Percentiles rank a stretch among this genome's conserved stretches.
These are phyloP conservation scores for Torymus tubicola DNA, from an alignment of 2,888 invertebrate genomes.

Conservation along the genomic window DNA sequence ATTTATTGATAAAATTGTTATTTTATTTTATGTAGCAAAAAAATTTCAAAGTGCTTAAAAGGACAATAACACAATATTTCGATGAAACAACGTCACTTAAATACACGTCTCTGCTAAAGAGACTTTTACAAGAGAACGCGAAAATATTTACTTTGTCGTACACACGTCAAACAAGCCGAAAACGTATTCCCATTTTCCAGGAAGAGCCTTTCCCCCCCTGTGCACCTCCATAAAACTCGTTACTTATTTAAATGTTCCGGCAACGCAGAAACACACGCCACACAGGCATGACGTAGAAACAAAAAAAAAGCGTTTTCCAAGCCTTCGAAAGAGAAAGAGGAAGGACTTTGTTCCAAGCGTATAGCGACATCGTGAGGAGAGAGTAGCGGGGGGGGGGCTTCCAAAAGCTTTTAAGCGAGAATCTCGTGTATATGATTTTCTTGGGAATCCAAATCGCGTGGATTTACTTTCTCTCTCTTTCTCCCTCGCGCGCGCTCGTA, in stretches of 20 bases:
- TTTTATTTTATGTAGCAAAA: too few relatives aligned
- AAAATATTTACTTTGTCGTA: too few relatives aligned
- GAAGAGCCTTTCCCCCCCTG: too few relatives aligned
- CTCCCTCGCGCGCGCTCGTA: background rate
- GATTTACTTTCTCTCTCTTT: constrained; percentile 50
- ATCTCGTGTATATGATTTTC: constrained; percentile 59
- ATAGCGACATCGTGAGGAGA: background rate
- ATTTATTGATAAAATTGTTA: too few relatives aligned
- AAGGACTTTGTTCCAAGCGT: background rate
- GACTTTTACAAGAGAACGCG: too few relatives aligned
- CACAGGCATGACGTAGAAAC: background rate
- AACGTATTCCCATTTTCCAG: too few relatives aligned
- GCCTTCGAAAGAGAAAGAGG: background rate
- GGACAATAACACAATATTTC: too few relatives aligned
- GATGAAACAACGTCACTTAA: too few relatives aligned
- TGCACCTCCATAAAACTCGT: background rate
- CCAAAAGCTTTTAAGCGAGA: constrained; percentile 56
- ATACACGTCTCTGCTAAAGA: too few relatives aligned
- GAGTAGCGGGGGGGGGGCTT: background rate
- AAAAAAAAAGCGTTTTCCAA: background rate
- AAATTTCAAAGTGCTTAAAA: too few relatives aligned
- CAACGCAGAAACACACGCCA: background rate
- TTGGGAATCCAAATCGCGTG: constrained; percentile 55
- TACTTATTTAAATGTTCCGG: constrained; percentile 13
- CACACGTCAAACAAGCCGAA: too few relatives aligned